Base-by-base conservation (phyloP, 1,140 invertebrate genomes). In the Colletes gigas region DNA sequence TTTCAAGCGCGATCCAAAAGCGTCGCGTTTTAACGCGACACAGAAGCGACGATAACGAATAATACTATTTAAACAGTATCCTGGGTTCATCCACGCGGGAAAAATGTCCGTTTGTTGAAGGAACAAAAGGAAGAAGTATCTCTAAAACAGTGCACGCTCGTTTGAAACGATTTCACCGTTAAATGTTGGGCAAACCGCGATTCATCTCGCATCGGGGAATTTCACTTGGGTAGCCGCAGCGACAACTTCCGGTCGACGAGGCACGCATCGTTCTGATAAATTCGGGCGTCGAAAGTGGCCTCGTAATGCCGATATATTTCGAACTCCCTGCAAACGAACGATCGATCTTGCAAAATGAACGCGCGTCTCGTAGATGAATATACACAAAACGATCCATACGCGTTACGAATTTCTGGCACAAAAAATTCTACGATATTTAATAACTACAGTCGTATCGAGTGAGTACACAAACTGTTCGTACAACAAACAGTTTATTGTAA, bases 221-320 rank as follows among this genome's bases (percentile, higher is more conserved):
- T 60, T 68, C 39, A 50, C 41, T 69, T 17, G 66, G 66, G 60
- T 70, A 60, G 55, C 54, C 44, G 55, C 50, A 21, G 3, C 8
- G 68, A 72, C 55, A 78, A 72, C 76, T 71, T 78, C 68, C 76
- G 55, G 59, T 17, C 68, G 44, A 50, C 39, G 44, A 30, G 55
- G 30, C 59, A 14, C n/a, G 44, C n/a, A 19, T 39, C 50, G 59
- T 78, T 72, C 67, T 7, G 30, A 54, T 72, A 78, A 78, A 78
- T 72, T 71, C n/a, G 50, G n/a, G 44, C 21, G 55, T 70, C 3
- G 66, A 77, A 77, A 70, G 17, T 60, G 65, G 44, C 63, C 39
- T 19, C 14, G 15, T 39, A 15, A 21, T 15, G 55, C 44, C 75
- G 55, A 77, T 77, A 60, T 70, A 52, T 77, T 77, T 60, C 66